Base-by-base conservation (phyloP, 2,888 invertebrate species). In the Gymnoscelis rufifasciata region DNA sequence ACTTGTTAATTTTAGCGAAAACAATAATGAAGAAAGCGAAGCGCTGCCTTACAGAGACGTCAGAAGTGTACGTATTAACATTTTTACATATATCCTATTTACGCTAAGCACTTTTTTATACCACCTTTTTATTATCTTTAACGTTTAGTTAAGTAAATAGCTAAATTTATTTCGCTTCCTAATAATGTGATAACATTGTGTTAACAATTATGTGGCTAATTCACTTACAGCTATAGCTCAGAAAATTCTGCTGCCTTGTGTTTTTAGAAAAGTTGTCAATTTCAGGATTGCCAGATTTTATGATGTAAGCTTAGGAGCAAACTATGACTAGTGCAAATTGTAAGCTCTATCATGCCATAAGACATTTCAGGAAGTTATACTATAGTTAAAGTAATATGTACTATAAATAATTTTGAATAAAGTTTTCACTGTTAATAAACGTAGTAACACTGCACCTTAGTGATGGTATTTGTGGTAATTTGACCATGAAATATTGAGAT, bases 1-100 rank as follows among this genome's bases (percentile, higher is more conserved):
- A n/a, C n/a, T n/a, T 38, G 13, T 35, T 35, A 14, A 0, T 90
- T 91, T 26, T 82, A 97, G 97, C 46, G 92, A 96, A 82, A 95
- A 95, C 15, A 97, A 95, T 19, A 97, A 95, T 66, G 97, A 97
- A 64, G 97, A 97, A 87, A 94, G 93, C 56, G 97, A 97, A 82
- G 93, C 93, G 54, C 84, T 96, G 54, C 94, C 95, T 28, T 94
- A 94, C 72, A 92, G 94, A 62, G 92, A 92, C 51, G 92, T 94
- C 37, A 90, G 94, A 87, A 95, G 93, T 90, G 96, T 96, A 90
- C 94, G 95, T 95, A 83, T 70, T 59, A 29, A 7, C 31, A 26
- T 44, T 23, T 45, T 15, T 26, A n/a, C 15, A 5, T 14, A 10
- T 14, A n/a, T 15, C 12, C 13, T 40, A 36, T 30, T 36, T 36